phyloP scores from a whole-genome alignment of 2,888 invertebrate species.

The Drosophila mayaguana region DNA sequence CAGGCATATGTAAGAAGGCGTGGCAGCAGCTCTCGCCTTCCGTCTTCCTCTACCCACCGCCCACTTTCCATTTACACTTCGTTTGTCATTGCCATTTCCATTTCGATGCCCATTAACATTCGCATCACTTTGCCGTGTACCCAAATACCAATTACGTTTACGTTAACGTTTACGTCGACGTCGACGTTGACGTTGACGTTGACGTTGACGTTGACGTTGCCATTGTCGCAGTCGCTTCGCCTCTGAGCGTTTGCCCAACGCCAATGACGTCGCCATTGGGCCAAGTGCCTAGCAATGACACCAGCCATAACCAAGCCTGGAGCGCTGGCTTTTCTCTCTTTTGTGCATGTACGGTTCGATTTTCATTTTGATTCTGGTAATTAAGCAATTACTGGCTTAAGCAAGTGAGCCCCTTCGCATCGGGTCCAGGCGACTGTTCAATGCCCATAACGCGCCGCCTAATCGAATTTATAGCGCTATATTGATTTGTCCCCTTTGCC shows the following conservation, averaged over 20 bases:
- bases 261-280: slow-evolving; percentile 30
- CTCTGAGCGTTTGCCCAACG: background rate
- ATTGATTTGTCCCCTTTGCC: background rate
- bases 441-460: background rate
- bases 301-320: background rate
- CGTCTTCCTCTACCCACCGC: background rate
- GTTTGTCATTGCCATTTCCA: slow-evolving; percentile 40
- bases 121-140: slow-evolving; percentile 33
- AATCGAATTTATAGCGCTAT: background rate
- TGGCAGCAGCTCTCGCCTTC: background rate
- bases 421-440: background rate
- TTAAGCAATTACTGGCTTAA: slow-evolving; percentile 17
- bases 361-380: slow-evolving; percentile 19
- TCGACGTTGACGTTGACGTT: background rate
- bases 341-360: slow-evolving; percentile 20
- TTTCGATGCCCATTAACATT: slow-evolving; percentile 40
- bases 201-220: background rate
- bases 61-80: slow-evolving; percentile 18
- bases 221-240: too few species aligned
- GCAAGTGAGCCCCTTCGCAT: too few species aligned
- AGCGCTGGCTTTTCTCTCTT: slow-evolving; percentile 10
- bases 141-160: slow-evolving; percentile 41
- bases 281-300: slow-evolving; percentile 11
- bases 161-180: slow-evolving; percentile 13
- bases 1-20: too few species aligned